Base-by-base conservation (phyloP, 2,888 invertebrate genomes). In the Corythucha ciliata region DNA sequence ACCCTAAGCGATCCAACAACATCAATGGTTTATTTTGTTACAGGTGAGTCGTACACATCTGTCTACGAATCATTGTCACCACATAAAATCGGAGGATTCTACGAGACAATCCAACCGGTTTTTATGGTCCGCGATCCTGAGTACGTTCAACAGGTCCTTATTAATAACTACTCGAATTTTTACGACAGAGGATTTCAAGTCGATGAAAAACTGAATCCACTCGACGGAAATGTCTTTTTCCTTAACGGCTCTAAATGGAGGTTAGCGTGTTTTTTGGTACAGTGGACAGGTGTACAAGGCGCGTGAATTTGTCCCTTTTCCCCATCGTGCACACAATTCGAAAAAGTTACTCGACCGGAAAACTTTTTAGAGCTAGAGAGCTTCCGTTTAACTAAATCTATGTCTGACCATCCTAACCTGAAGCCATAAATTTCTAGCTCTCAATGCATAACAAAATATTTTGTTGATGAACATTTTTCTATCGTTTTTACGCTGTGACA, bases 171-270 rank as follows among this genome's bases (percentile, higher is more conserved):
- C 16, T 47, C 27, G 14, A n/a, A 49, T 16, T 53, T 53, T 46
- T 24, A 34, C 24, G 53, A 53, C 45, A 34, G 53, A 20, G 29
- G 29, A 7, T 53, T 53, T 27, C 16, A 24, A 6, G 33, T 53
- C 5, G 53, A 53, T 21, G 53, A 53, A n/a, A 36, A 48, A 7
- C 26, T 16, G n/a, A 37, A 49, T 18, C 53, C 53, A 5, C 40
- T 53, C 5, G 53, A 53, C 5, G 53, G 44, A 10, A 44, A 53
- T n/a, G 25, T 53, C 0, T 53, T 53, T 32, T 44, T 53, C 26
- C 16, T 53, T n/a, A 22, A 27, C n/a, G 53, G 49, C 1, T 39
- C 44, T 12, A 49, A 36, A 18, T 53, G 53, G 53, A 46, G 24
- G 54, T 47, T 4, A 37, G 47, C 20, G 16, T 42, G 16, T 42